A percentile compares a stretch with the other conserved stretches of the same genome.
Conservation (phyloP, 2,888 invertebrate species). For the Chironomus riparius region DNA sequence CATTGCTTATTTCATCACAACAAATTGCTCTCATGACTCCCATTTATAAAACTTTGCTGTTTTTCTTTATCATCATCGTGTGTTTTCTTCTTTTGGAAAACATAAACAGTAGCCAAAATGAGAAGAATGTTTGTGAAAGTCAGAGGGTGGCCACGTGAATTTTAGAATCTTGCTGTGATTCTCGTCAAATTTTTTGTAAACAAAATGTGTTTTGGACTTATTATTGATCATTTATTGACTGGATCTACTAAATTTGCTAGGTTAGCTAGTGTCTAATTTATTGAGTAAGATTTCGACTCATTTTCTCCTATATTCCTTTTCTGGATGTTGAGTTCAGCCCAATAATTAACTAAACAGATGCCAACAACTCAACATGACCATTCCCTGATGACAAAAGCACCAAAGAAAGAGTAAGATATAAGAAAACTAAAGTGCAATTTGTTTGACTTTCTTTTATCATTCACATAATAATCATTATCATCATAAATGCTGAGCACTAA, state of each 20-base stretch:
- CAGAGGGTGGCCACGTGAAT: too few relatives aligned
- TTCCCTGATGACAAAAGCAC: neutral
- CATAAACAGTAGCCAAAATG: neutral
- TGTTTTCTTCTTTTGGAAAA: neutral
- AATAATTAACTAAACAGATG: neutral
- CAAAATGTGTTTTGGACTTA: too few relatives aligned
- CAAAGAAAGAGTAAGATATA: neutral
- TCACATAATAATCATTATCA: neutral
- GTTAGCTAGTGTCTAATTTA: too few relatives aligned
- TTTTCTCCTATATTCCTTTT: too few relatives aligned
- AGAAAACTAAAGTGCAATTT: conserved; percentile 7
- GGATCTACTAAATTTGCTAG: too few relatives aligned
- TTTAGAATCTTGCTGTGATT: too few relatives aligned
- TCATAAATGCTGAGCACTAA: neutral
- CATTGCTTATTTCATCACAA: conserved; percentile 3
- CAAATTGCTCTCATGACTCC: conserved; percentile 9
- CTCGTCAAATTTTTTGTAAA: too few relatives aligned
- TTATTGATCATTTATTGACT: too few relatives aligned
- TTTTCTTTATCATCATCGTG: neutral
- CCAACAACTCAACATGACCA: neutral
- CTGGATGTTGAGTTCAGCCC: too few relatives aligned
- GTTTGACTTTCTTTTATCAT: neutral
- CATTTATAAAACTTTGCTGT: neutral
- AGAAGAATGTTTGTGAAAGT: neutral
- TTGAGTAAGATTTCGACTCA: too few relatives aligned